A percentile compares a stretch with the other conserved stretches of the same genome.
These are phyloP conservation scores for Cosmorhoe ocellata DNA, from an alignment of 2,888 invertebrate species.

Conservation along the genomic window DNA sequence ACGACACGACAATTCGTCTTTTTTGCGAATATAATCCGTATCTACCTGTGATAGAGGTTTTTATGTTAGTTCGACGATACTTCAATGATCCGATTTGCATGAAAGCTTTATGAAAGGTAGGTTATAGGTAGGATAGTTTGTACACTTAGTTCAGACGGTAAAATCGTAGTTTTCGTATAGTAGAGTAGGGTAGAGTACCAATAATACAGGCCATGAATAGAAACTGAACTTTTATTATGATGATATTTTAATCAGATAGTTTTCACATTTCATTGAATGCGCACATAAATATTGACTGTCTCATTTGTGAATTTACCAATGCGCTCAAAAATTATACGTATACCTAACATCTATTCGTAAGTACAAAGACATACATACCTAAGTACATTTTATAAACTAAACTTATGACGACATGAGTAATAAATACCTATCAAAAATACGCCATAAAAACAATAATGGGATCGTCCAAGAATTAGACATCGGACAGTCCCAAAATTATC, in stretches of 20 bases:
- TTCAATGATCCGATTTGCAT: too few species aligned
- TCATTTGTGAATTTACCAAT: conserved; percentile 1
- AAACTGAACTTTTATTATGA: background rate
- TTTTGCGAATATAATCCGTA: too few species aligned
- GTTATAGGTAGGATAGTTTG: too few species aligned
- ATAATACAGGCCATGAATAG: too few species aligned
- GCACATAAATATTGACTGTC: background rate
- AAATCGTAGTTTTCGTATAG: too few species aligned
- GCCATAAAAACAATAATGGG: conserved; percentile 62
- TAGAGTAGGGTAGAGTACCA: too few species aligned
- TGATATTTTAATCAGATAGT: background rate
- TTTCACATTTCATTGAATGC: conserved; percentile 7
- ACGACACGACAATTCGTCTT: conserved; percentile 1
- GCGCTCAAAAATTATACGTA: conserved; percentile 21
- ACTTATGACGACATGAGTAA: conserved; percentile 35
- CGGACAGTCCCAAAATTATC: conserved; percentile 71
- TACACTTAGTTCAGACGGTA: too few species aligned
- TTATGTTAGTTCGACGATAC: too few species aligned
- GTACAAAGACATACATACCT: conserved; percentile 25
- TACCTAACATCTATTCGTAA: background rate
- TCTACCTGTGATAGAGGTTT: too few species aligned
- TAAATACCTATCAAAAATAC: conserved; percentile 36
- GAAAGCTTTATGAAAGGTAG: too few species aligned
- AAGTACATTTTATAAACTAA: conserved; percentile 37
- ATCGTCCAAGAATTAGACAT: conserved; percentile 73